Conservation (phyloP, 2,797 vertebrate species). For the Rhinatrema bivittatum region DNA sequence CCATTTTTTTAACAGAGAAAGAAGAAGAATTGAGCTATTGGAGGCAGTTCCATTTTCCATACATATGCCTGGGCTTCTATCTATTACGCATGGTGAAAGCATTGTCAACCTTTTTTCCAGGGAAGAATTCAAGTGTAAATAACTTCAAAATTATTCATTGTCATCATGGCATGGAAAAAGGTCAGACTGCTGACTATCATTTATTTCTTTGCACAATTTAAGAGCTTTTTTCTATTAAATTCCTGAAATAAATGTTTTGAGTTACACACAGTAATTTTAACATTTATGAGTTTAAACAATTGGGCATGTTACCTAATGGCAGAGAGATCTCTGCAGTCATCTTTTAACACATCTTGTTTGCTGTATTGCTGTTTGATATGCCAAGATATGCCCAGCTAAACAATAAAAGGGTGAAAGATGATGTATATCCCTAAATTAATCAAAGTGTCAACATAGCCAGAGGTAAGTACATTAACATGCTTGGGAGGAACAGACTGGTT, state of each 20-base stretch:
- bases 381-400: too few relatives aligned
- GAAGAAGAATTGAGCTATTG: slow-evolving; percentile 7
- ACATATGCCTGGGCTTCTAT: slow-evolving; percentile 15
- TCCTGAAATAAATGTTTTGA: slow-evolving; percentile 58
- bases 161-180: slow-evolving; percentile 45
- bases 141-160: slow-evolving; percentile 57
- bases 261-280: slow-evolving; percentile 52
- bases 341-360: too few relatives aligned
- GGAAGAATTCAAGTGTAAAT: slow-evolving; percentile 61
- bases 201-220: slow-evolving; percentile 48
- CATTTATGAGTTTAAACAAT: slow-evolving; percentile 49
- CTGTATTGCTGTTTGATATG: slow-evolving; percentile 28
- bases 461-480: too few relatives aligned
- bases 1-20: slow-evolving; percentile 13
- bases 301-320: slow-evolving; percentile 31
- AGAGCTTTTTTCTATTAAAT: slow-evolving; percentile 60
- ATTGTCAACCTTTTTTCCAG: slow-evolving; percentile 54
- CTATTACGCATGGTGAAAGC: slow-evolving; percentile 38
- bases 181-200: slow-evolving; percentile 42
- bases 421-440: too few relatives aligned
- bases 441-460: too few relatives aligned
- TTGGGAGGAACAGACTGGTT: too few relatives aligned
- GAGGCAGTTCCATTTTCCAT: slow-evolving; percentile 4
- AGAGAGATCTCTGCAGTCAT: slow-evolving; percentile 12
- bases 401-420: too few relatives aligned